Conservation (phyloP, 2,888 invertebrate species). For the Sphaeridia pumilis region DNA sequence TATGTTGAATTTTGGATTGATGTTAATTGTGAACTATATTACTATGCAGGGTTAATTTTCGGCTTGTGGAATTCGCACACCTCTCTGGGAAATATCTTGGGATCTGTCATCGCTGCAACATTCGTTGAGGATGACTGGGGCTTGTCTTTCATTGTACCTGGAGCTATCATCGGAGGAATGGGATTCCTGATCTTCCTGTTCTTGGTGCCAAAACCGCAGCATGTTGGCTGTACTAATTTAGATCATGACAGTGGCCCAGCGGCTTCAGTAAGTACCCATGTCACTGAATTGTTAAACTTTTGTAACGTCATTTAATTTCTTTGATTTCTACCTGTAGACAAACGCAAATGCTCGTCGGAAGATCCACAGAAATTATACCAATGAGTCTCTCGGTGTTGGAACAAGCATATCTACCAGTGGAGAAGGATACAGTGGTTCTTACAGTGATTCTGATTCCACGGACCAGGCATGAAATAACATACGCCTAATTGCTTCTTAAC, state of each 20-base stretch:
- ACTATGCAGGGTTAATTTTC: constrained; percentile 58
- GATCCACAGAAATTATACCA: constrained; percentile 13
- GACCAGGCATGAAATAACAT: constrained; percentile 4
- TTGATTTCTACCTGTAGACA: no score
- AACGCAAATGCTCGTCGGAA: no score
- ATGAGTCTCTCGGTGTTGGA: constrained; percentile 16
- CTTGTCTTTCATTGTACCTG: constrained; percentile 74
- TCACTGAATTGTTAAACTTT: no score
- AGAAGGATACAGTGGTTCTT: constrained; percentile 13
- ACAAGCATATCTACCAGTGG: constrained; percentile 14
- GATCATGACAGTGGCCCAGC: constrained; percentile 34
- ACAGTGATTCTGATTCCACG: constrained; percentile 10
- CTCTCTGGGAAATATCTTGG: constrained; percentile 86
- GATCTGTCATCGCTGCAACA: constrained; percentile 73
- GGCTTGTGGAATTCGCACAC: constrained; percentile 97
- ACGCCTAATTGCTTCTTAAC: not conserved
- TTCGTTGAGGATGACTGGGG: constrained; percentile 84
- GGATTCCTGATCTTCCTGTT: constrained; percentile 70
- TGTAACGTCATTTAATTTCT: no score
- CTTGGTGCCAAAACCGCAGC: constrained; percentile 66
- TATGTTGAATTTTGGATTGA: not conserved
- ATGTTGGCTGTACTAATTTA: constrained; percentile 52
- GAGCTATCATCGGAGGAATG: constrained; percentile 58
- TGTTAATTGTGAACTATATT: constrained; percentile 32
- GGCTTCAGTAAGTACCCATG: no score